Conservation (phyloP, 2,888 invertebrate genomes). For the Synergus gifuensis region DNA sequence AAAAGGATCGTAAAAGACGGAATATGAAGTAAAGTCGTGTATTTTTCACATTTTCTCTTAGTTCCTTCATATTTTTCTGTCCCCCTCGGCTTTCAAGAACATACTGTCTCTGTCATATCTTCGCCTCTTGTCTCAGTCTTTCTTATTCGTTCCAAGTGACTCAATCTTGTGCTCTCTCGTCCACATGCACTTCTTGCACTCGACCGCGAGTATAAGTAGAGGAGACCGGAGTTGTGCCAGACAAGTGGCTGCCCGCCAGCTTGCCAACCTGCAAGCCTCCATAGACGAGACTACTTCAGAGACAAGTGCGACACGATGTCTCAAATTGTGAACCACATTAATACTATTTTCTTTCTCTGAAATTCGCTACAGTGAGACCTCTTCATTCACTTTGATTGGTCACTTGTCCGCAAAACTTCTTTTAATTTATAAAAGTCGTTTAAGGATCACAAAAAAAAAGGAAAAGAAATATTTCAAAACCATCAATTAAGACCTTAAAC, state of each 20-base stretch:
- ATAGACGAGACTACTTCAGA: conserved; percentile 71
- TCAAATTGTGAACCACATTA: conserved; percentile 57
- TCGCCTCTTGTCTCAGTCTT: conserved; percentile 11
- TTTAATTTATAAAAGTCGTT: background rate
- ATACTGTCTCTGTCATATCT: conserved; percentile 16
- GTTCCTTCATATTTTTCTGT: conserved; percentile 17
- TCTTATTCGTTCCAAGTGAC: conserved; percentile 23
- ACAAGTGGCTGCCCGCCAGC: conserved; percentile 55
- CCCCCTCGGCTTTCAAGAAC: conserved; percentile 8
- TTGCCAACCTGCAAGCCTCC: conserved; percentile 52
- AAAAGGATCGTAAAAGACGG: background rate
- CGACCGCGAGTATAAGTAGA: conserved; percentile 55
- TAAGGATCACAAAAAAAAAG: too few species aligned
- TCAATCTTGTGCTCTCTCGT: conserved; percentile 16
- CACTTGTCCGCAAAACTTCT: background rate
- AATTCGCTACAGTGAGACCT: too few species aligned
- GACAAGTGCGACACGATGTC: conserved; percentile 64
- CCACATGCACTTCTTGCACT: conserved; percentile 46
- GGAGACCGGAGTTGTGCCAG: conserved; percentile 59
- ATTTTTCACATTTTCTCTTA: conserved; percentile 12
- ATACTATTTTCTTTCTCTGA: too few species aligned
- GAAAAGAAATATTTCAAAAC: too few species aligned
- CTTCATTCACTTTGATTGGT: too few species aligned
- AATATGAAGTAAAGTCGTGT: conserved; percentile 18
- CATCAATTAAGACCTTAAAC: too few species aligned